Evolutionary conservation across 1,140 invertebrate genomes (phyloP), one percentile per base, ranked within the genome.

Genomic region (Bilobella aurantiaca): DNA sequence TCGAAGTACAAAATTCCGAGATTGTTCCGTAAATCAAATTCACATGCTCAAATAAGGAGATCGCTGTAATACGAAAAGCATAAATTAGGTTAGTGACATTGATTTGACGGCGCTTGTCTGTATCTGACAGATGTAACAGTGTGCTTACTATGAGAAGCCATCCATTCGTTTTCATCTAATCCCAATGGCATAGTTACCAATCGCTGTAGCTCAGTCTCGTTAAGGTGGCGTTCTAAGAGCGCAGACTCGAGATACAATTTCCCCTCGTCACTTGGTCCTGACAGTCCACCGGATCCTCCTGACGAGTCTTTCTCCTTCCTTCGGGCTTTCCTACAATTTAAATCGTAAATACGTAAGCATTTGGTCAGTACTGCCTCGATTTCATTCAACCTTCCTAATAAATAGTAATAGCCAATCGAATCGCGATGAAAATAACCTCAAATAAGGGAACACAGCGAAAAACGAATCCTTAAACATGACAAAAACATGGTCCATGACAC

Each of bases 81-180:
- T 53, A 53, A 8, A 5, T 23, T 23, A 5, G 23, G 49, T 53
- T 53, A 5, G 18, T 42, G 34, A 18, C 8, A 42, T 60, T n/a
- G n/a, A n/a, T n/a, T n/a, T n/a, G n/a, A n/a, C n/a, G n/a, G n/a
- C n/a, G n/a, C n/a, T n/a, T n/a, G n/a, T n/a, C n/a, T n/a, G n/a
- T n/a, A n/a, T n/a, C n/a, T n/a, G n/a, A n/a, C n/a, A n/a, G n/a
- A 42, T 60, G 62, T 30, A 32, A 47, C 8, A 21, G 25, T 21
- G 14, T 37, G 87, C 87, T 87, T 78, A 95, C 91, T 96, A 78
- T 98, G 94, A 70, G 93, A 96, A 65, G 94, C 94, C 70, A 98
- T 85, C 94, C 95, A 98, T 84, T 98, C 95, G 81, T 97, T 96
- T 80, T 93, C 91, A 79, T 96, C 93, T 76, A 98, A 83, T 69